A percentile compares a stretch with the other conserved stretches of the same genome.
These are phyloP conservation scores for Achlya flavicornis DNA, from an alignment of 2,888 invertebrate species.

Conservation along the genomic window DNA sequence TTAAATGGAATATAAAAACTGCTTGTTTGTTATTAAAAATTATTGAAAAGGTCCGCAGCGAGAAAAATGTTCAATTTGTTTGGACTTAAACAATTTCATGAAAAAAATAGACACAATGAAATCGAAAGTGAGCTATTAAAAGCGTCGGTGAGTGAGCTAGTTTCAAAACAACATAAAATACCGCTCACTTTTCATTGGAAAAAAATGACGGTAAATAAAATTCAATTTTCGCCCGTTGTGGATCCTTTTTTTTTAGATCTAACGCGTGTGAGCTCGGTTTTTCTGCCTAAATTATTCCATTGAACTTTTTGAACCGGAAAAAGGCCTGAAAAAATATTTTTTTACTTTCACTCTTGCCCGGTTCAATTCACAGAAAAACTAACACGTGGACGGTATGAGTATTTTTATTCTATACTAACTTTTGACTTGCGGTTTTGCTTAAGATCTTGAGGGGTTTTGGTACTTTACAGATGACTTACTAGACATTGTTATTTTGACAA, in stretches of 20 bases:
- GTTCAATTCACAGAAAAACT: constrained; percentile 50
- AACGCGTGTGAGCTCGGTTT: constrained; percentile 45
- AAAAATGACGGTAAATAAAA: constrained; percentile 23
- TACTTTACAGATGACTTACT: too few relatives aligned
- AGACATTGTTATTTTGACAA: too few relatives aligned
- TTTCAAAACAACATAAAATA: constrained; percentile 6
- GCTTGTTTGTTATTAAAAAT: too few relatives aligned
- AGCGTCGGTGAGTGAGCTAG: constrained; percentile 1
- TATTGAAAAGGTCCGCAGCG: too few relatives aligned
- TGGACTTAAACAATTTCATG: background rate
- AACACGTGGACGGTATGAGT: background rate
- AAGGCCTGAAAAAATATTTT: constrained; percentile 48
- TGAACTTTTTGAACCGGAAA: constrained; percentile 47
- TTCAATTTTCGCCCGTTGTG: constrained; percentile 17
- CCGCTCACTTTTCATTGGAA: constrained; percentile 24
- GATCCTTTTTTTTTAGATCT: constrained; percentile 48
- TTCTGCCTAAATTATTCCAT: constrained; percentile 53
- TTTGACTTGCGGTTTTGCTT: background rate
- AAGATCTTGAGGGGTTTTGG: background rate
- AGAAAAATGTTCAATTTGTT: background rate
- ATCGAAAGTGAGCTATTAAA: background rate
- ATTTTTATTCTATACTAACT: background rate
- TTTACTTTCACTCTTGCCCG: constrained; percentile 51
- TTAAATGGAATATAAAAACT: too few relatives aligned
- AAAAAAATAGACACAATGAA: background rate